These are phyloP conservation scores for Gymnarchus niloticus DNA, from an alignment of 2,113 vertebrate species.

Conservation along the genomic window DNA sequence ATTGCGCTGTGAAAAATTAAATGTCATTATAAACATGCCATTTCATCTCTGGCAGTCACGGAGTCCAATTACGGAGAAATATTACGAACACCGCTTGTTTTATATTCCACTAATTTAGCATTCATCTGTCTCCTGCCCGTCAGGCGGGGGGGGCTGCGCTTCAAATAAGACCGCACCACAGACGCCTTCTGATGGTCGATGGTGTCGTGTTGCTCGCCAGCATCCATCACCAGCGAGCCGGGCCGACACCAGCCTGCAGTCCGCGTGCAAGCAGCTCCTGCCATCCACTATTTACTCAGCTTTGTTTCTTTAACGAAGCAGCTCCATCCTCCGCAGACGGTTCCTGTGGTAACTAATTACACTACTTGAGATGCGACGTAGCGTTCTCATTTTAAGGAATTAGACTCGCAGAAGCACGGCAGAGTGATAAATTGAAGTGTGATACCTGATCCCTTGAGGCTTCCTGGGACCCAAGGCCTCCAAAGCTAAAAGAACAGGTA, in stretches of 20 bases:
- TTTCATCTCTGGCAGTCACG: slow-evolving; percentile 29
- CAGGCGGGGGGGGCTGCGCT: slow-evolving; percentile 15
- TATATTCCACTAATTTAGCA: slow-evolving; percentile 42
- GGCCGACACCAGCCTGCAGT: not conserved
- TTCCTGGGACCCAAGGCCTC: too few relatives aligned
- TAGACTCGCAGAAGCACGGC: not conserved
- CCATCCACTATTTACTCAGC: too few relatives aligned
- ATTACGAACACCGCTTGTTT: slow-evolving; percentile 44
- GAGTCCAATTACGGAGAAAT: slow-evolving; percentile 39
- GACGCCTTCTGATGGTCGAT: slow-evolving; percentile 31
- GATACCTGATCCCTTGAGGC: too few relatives aligned
- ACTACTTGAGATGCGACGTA: too few relatives aligned
- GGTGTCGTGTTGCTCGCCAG: slow-evolving; percentile 26
- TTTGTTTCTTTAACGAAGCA: too few relatives aligned
- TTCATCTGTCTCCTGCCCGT: slow-evolving; percentile 40
- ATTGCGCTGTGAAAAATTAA: slow-evolving; percentile 40
- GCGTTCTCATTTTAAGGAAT: not conserved
- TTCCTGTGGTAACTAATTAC: not conserved
- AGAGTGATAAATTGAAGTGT: too few relatives aligned
- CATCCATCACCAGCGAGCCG: slow-evolving; percentile 28
- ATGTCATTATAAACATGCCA: slow-evolving; percentile 39
- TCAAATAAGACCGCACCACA: slow-evolving; percentile 7
- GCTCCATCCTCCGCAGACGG: not conserved
- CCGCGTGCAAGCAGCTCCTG: too few relatives aligned
- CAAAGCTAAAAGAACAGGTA: too few relatives aligned